phyloP scores from a whole-genome alignment of 1,140 invertebrate species.

The Drosophila gunungcola region DNA sequence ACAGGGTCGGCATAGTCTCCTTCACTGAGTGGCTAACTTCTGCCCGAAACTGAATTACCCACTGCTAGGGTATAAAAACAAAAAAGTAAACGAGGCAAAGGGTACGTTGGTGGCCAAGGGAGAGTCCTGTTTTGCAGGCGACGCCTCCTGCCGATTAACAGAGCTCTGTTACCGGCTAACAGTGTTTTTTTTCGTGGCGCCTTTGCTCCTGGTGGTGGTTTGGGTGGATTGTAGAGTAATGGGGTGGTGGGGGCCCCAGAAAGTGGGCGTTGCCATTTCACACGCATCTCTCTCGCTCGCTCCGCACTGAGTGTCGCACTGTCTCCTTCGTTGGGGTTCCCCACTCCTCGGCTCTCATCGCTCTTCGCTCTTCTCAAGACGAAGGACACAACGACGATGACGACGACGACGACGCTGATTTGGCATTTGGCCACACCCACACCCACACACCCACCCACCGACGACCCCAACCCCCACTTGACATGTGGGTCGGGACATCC shows the following conservation, averaged over 20 bases:
- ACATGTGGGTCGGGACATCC: conserved; percentile 68
- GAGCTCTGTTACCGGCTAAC: conserved; percentile 39
- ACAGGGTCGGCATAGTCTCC: no score
- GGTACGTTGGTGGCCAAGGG: not conserved
- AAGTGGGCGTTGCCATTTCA: conserved; percentile 68
- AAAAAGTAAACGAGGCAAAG: not conserved
- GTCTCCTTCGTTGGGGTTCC: conserved; percentile 5
- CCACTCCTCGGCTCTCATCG: not conserved
- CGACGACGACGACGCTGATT: conserved; percentile 39
- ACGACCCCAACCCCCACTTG: conserved; percentile 28
- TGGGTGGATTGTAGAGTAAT: conserved; percentile 23
- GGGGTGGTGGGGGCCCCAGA: conserved; percentile 30
- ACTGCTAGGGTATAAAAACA: not conserved
- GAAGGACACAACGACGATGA: conserved; percentile 34
- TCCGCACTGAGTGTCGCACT: conserved; percentile 11
- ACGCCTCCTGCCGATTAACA: conserved; percentile 35
- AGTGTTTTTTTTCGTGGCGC: conserved; percentile 27
- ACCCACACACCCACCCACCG: conserved; percentile 11
- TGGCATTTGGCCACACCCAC: conserved; percentile 73
- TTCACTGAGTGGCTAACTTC: no score
- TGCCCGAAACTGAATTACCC: no score
- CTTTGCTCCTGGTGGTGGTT: conserved; percentile 29
- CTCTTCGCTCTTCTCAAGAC: conserved; percentile 32
- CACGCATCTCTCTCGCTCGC: conserved; percentile 52
- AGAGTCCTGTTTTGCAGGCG: conserved; percentile 17